Percentiles rank a stretch among this genome's conserved stretches.
Conservation (phyloP, 2,113 vertebrate genomes). For the Malurus melanocephalus region DNA sequence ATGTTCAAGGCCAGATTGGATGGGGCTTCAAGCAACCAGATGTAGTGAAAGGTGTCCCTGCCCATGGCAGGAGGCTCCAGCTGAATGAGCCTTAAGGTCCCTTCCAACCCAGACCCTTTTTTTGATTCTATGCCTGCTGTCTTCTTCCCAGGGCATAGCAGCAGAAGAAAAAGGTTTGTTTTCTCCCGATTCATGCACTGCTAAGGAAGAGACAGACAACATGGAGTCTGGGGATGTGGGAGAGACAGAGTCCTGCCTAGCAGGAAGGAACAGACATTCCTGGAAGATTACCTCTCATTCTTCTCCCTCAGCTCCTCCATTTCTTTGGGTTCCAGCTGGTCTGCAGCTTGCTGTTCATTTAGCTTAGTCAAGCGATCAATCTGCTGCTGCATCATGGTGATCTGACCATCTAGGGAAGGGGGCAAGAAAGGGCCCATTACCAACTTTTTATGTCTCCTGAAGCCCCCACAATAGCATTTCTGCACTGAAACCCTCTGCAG, state of each 20-base stretch:
- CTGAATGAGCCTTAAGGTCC: background rate
- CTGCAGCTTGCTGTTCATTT: conserved; percentile 62
- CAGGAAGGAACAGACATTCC: accelerated
- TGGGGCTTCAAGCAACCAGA: background rate
- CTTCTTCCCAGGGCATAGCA: background rate
- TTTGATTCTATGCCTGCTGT: background rate
- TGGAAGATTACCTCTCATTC: conserved; percentile 72
- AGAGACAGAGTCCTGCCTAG: background rate
- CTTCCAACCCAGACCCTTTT: background rate
- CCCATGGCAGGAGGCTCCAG: background rate
- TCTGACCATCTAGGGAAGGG: conserved; percentile 73
- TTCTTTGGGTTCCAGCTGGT: conserved; percentile 71
- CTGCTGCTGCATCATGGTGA: conserved; percentile 80
- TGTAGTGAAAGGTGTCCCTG: background rate
- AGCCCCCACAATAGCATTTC: background rate
- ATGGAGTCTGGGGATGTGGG: accelerated
- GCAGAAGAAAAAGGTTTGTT: background rate
- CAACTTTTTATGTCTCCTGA: background rate
- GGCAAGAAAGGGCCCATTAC: background rate
- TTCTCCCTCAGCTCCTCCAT: conserved; percentile 79
- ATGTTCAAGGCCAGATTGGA: background rate
- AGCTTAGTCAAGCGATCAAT: conserved; percentile 80
- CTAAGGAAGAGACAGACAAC: background rate
- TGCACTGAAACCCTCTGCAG: background rate
- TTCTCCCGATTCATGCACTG: background rate